Percentiles rank a stretch among this genome's conserved stretches.
These are phyloP conservation scores for Aptenodytes patagonicus DNA, from an alignment of 2,113 vertebrate species.

Conservation along the genomic window DNA sequence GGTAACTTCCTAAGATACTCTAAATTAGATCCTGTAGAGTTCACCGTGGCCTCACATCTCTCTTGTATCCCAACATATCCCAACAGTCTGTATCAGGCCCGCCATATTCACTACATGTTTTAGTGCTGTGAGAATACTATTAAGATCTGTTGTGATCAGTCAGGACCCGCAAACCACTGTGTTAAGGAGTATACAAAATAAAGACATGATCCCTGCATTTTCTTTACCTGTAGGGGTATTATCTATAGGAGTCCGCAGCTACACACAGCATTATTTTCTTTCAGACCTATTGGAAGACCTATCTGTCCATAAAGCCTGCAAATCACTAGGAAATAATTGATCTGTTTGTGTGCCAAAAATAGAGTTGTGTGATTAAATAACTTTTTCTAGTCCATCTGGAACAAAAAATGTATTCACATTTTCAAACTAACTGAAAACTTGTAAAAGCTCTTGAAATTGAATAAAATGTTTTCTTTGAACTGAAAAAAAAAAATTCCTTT, in stretches of 20 bases:
- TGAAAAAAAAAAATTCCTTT: not conserved
- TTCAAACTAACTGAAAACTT: not conserved
- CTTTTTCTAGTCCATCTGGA: not conserved
- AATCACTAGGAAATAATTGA: not conserved
- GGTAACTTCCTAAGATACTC: not conserved
- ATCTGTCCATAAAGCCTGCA: not conserved
- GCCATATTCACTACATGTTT: not conserved
- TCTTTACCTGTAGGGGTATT: not conserved
- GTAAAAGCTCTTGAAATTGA: not conserved
- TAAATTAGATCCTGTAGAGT: not conserved
- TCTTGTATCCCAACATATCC: not conserved
- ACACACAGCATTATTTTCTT: not conserved
- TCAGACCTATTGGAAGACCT: not conserved
- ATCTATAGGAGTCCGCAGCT: rapidly evolving
- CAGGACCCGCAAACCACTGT: not conserved
- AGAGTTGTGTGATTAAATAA: not conserved
- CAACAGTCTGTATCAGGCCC: not conserved
- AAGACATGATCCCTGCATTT: not conserved
- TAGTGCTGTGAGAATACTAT: not conserved
- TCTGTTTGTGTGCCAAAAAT: not conserved
- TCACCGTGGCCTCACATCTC: not conserved
- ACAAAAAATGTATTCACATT: not conserved
- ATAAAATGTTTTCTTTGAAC: not conserved
- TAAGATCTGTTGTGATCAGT: not conserved
- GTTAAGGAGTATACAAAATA: not conserved